A percentile compares a stretch with the other conserved stretches of the same genome.
These are phyloP conservation scores for Resseliella maxima DNA, from an alignment of 2,888 invertebrate species.

Conservation along the genomic window DNA sequence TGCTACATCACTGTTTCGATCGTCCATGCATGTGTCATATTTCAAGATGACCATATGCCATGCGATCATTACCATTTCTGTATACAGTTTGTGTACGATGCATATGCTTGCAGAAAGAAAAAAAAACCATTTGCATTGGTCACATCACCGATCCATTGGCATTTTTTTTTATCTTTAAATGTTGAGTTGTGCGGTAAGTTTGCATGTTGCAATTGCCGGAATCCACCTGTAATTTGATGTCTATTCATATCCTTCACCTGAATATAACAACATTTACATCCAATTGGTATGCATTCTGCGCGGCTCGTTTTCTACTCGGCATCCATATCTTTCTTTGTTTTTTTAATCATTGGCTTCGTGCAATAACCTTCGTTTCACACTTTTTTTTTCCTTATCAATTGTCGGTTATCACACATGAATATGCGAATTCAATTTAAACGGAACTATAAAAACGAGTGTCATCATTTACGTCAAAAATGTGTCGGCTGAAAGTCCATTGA, in stretches of 20 bases:
- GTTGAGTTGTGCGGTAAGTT: background rate
- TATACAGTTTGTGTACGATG: background rate
- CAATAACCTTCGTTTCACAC: conserved; percentile 9
- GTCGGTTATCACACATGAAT: too few relatives aligned
- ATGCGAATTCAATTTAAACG: background rate
- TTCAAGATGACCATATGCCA: conserved; percentile 48
- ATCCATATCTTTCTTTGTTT: background rate
- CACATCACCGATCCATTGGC: background rate
- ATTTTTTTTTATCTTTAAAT: background rate
- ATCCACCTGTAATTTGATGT: background rate
- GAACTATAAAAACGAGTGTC: too few relatives aligned
- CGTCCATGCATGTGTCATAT: conserved; percentile 12
- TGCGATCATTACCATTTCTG: conserved; percentile 43
- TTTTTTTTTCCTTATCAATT: too few relatives aligned
- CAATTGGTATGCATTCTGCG: background rate
- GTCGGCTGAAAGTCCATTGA: background rate
- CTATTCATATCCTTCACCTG: conserved; percentile 23
- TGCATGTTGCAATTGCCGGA: conserved; percentile 29
- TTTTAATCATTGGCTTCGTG: too few relatives aligned
- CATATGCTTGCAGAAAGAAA: background rate
- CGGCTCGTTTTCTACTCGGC: background rate
- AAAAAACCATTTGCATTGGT: background rate
- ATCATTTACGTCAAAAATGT: background rate
- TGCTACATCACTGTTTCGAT: background rate
- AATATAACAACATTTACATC: background rate